phyloP scores from a whole-genome alignment of 2,113 vertebrate genomes.

The Choloepus hoffmanni region DNA sequence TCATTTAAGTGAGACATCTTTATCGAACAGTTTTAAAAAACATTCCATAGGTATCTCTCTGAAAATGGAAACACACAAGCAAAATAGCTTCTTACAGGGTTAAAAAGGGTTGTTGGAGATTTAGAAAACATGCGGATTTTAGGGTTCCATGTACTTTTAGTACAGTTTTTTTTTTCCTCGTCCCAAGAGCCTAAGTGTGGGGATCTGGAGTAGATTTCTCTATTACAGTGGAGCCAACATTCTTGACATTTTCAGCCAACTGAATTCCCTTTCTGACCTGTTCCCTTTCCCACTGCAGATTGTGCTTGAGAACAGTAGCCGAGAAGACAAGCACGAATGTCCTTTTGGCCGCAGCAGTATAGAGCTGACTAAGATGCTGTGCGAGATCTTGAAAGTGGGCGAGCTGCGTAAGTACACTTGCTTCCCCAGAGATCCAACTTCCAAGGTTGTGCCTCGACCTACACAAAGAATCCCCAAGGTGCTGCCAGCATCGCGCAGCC shows the following conservation, averaged over 20 bases:
- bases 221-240: accelerated
- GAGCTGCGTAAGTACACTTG: slow-evolving; percentile 95
- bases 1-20: neutral
- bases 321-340: slow-evolving; percentile 99
- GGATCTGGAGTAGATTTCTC: too few species aligned
- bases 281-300: slow-evolving; percentile 87
- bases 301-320: slow-evolving; percentile 99
- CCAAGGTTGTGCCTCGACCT: neutral
- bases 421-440: neutral
- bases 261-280: neutral
- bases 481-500: accelerated
- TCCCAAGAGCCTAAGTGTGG: neutral
- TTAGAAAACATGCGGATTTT: too few species aligned
- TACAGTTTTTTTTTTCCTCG: neutral
- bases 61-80: neutral
- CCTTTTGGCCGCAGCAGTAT: slow-evolving; percentile 99
- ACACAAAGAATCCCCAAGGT: neutral
- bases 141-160: accelerated
- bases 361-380: slow-evolving; percentile 99
- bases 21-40: neutral
- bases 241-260: neutral
- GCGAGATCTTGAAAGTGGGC: slow-evolving; percentile 98
- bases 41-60: neutral
- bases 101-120: neutral
- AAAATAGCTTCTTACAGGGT: neutral